These are phyloP conservation scores for Apostichopus parvimensis DNA, from an alignment of 35 echinoderm and acorn worm genomes.

Conservation along the genomic window DNA sequence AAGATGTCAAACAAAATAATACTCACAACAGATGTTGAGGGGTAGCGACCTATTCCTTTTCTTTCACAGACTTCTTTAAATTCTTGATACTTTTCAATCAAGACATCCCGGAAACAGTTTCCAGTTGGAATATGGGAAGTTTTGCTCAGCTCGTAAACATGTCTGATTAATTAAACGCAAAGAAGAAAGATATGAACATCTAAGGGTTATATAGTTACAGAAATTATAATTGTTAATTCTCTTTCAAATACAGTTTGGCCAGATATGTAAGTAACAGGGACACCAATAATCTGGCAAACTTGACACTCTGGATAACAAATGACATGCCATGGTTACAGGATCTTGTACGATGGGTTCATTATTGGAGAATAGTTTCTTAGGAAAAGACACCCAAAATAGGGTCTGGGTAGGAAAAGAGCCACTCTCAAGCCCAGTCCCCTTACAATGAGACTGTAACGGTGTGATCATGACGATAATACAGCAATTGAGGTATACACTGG, in stretches of 20 bases:
- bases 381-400: too few species aligned
- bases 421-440: too few species aligned
- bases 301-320: too few species aligned
- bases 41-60: constrained; percentile 61
- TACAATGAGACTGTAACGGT: too few species aligned
- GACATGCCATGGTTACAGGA: too few species aligned
- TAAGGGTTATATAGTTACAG: neutral
- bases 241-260: neutral
- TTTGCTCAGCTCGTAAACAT: constrained; percentile 84
- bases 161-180: constrained; percentile 35
- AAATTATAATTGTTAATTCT: neutral
- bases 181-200: neutral
- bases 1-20: neutral
- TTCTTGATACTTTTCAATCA: constrained; percentile 64
- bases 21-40: constrained; percentile 72
- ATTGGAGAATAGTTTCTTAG: too few species aligned
- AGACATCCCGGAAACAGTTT: constrained; percentile 53
- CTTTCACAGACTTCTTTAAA: constrained; percentile 62
- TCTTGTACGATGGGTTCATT: too few species aligned
- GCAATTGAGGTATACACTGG: too few species aligned
- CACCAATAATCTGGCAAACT: too few species aligned
- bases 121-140: constrained; percentile 72
- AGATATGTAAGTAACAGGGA: too few species aligned
- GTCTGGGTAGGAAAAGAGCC: too few species aligned
- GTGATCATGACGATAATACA: too few species aligned